These are phyloP conservation scores for Poecilus cupreus DNA, from an alignment of 2,888 invertebrate species.

Conservation along the genomic window DNA sequence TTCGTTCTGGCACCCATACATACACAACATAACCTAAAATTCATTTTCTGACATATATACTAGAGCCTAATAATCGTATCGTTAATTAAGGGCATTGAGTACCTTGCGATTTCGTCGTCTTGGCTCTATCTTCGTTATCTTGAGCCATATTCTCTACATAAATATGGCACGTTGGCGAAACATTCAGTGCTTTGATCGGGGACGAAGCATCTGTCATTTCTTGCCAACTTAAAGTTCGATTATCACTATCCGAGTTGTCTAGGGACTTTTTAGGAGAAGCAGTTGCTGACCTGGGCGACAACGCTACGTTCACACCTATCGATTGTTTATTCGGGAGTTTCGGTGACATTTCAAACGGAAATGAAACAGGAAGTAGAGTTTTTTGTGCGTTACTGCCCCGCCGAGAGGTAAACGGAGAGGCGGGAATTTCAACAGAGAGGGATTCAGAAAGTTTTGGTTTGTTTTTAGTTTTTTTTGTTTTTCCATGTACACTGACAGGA, in stretches of 20 bases:
- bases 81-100: constrained; percentile 38
- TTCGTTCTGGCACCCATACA: neutral
- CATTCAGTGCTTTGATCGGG: neutral
- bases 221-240: neutral
- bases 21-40: neutral
- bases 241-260: neutral
- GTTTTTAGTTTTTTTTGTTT: neutral
- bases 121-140: neutral
- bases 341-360: no score
- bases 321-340: neutral
- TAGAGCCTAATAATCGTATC: neutral
- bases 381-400: neutral
- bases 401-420: neutral
- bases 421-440: neutral
- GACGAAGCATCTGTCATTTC: neutral
- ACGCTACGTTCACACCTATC: neutral
- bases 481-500: neutral
- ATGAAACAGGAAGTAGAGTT: neutral
- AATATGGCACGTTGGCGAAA: neutral
- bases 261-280: constrained; percentile 11
- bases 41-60: neutral
- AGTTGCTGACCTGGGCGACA: constrained; percentile 1
- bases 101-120: neutral
- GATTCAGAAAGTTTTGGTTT: neutral
- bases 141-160: no score